Conservation (phyloP, 2,888 invertebrate genomes). For the Synanthedon vespiformis region DNA sequence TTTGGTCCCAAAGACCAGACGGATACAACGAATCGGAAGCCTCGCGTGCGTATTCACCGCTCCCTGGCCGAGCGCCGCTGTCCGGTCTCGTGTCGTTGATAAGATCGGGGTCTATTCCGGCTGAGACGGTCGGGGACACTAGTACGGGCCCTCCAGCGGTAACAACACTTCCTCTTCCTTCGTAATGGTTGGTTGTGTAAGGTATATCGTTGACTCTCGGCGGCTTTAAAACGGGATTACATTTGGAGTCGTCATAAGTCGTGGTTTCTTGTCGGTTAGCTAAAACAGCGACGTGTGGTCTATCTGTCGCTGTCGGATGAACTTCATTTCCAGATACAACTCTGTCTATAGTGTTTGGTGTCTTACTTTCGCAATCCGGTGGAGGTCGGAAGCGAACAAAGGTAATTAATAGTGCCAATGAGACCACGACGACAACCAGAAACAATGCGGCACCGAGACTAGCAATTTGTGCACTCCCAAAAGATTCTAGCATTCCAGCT, state of each 20-base stretch:
- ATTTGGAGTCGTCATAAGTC: constrained; percentile 50
- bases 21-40: constrained; percentile 82
- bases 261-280: constrained; percentile 63
- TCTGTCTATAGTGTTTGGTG: constrained; percentile 79
- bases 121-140: constrained; percentile 80
- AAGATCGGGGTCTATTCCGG: constrained; percentile 85
- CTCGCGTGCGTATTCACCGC: constrained; percentile 84
- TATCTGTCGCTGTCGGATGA: constrained; percentile 56
- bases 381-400: constrained; percentile 80
- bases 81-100: constrained; percentile 84
- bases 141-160: constrained; percentile 75
- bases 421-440: constrained; percentile 79
- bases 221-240: constrained; percentile 80
- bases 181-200: constrained; percentile 77
- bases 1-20: constrained; percentile 82
- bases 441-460: constrained; percentile 86
- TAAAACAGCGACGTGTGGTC: constrained; percentile 69
- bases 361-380: constrained; percentile 81
- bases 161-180: constrained; percentile 75
- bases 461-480: constrained; percentile 88
- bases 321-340: constrained; percentile 74
- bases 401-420: constrained; percentile 77
- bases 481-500: constrained; percentile 79
- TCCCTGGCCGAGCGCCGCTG: constrained; percentile 71
- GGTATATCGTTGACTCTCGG: constrained; percentile 76